phyloP scores from a whole-genome alignment of 2,113 vertebrate species.

The Tragelaphus imberbis region DNA sequence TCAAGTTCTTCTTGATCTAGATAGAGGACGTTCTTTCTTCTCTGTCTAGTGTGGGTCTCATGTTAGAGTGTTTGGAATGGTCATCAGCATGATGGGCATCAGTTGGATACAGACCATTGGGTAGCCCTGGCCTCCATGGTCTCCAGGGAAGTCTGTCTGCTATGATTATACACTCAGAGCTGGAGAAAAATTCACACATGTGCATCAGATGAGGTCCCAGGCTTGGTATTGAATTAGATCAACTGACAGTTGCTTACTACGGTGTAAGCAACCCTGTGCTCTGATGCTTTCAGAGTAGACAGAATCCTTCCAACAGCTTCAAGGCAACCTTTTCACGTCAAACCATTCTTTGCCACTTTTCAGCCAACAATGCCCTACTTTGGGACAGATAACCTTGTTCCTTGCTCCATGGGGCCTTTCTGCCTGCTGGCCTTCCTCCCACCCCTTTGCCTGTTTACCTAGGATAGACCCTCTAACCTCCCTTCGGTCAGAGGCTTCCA shows the following conservation, averaged over 20 bases:
- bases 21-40: neutral
- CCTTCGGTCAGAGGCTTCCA: neutral
- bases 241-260: neutral
- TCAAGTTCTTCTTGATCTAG: neutral
- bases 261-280: neutral
- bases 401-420: neutral
- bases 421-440: too few species aligned
- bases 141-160: neutral
- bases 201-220: neutral
- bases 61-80: neutral
- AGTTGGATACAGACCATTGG: neutral
- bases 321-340: neutral
- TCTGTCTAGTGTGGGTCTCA: neutral
- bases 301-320: neutral
- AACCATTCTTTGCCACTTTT: neutral
- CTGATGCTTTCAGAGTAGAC: neutral
- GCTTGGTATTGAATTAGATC: neutral
- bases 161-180: neutral
- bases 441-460: neutral
- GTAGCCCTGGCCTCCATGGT: too few species aligned
- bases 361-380: neutral
- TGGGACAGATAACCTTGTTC: neutral
- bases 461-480: neutral
- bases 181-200: neutral
- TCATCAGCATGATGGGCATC: neutral